Conservation (phyloP, 1,140 invertebrate species). For the Odontomachus brunneus region DNA sequence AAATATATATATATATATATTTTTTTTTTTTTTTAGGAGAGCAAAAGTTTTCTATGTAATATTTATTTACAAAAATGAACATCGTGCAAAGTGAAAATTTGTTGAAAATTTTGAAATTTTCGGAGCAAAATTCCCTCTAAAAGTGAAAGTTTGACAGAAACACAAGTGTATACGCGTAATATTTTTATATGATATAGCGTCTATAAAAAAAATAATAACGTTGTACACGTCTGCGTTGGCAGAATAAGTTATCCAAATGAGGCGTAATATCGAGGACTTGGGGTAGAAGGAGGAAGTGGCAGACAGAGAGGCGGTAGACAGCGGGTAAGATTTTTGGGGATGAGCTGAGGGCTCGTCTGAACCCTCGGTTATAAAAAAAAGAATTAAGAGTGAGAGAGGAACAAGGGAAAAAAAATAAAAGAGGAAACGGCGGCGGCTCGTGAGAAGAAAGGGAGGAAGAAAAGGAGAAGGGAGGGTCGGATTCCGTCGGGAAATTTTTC, state of each 20-base stretch:
- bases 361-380: neutral
- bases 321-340: neutral
- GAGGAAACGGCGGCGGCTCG: neutral
- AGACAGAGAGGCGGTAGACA: neutral
- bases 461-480: neutral
- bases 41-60: too few species aligned
- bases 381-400: neutral
- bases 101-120: too few species aligned
- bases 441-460: neutral
- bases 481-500: neutral
- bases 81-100: too few species aligned
- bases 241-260: neutral
- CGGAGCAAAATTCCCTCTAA: too few species aligned
- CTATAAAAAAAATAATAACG: neutral
- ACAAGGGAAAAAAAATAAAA: too few species aligned
- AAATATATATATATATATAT: too few species aligned
- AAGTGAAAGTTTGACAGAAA: neutral
- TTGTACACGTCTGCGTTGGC: too few species aligned
- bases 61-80: too few species aligned
- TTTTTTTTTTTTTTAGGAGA: too few species aligned
- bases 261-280: neutral
- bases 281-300: neutral
- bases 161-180: neutral
- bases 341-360: neutral
- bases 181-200: neutral